Conservation (phyloP, 2,888 invertebrate species). For the Synergus itoensis region DNA sequence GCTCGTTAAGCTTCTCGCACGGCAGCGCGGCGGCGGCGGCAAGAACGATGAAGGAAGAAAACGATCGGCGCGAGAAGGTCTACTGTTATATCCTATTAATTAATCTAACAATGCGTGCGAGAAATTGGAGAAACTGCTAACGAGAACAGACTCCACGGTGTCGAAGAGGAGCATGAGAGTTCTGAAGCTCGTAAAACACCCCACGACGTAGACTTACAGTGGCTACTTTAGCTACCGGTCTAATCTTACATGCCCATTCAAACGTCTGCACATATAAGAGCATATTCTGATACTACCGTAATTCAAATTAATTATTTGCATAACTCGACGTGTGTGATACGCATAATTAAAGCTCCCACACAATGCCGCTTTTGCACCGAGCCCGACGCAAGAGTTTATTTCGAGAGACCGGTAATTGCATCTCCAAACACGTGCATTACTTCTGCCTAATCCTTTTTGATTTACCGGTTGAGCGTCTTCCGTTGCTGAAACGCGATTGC, state of each 20-base stretch:
- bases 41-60: slow-evolving; percentile 45
- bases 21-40: background rate
- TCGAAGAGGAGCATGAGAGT: slow-evolving; percentile 44
- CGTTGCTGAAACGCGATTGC: slow-evolving; percentile 35
- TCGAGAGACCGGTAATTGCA: slow-evolving; percentile 48
- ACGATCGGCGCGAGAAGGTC: slow-evolving; percentile 58
- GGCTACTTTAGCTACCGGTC: slow-evolving; percentile 47
- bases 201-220: slow-evolving; percentile 37
- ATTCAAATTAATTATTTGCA: slow-evolving; percentile 73
- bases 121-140: slow-evolving; percentile 61
- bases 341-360: slow-evolving; percentile 49
- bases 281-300: slow-evolving; percentile 64
- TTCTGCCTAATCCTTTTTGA: slow-evolving; percentile 44
- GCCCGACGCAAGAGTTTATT: slow-evolving; percentile 1
- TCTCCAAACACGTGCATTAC: slow-evolving; percentile 50
- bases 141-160: slow-evolving; percentile 54
- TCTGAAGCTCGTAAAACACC: slow-evolving; percentile 64
- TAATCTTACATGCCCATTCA: slow-evolving; percentile 62
- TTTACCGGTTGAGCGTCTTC: slow-evolving; percentile 48
- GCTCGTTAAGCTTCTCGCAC: slow-evolving; percentile 29
- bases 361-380: slow-evolving; percentile 29
- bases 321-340: slow-evolving; percentile 51
- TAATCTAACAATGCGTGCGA: slow-evolving; percentile 64
- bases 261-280: slow-evolving; percentile 63
- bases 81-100: slow-evolving; percentile 63